A percentile compares a stretch with the other conserved stretches of the same genome.
Conservation (phyloP, 2,888 invertebrate species). For the Helicoverpa assulta region DNA sequence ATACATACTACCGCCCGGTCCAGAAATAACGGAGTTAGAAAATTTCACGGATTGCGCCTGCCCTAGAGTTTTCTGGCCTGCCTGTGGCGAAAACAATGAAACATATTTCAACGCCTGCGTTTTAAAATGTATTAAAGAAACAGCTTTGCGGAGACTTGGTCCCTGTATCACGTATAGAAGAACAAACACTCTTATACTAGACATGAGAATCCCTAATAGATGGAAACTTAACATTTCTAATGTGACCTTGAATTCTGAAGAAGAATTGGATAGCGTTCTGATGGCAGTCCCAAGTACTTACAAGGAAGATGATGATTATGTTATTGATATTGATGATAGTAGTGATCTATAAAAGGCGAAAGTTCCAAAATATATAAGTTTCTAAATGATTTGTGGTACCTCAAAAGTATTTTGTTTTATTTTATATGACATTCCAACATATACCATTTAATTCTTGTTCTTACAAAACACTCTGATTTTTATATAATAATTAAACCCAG, state of each 20-base stretch:
- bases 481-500: too few species aligned
- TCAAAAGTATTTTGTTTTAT: background rate
- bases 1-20: constrained; percentile 7
- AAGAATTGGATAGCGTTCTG: background rate
- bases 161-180: constrained; percentile 68
- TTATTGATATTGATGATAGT: background rate
- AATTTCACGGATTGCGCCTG: constrained; percentile 37
- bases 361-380: background rate
- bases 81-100: constrained; percentile 55
- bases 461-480: too few species aligned
- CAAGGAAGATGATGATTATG: background rate
- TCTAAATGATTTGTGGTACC: background rate
- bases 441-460: too few species aligned
- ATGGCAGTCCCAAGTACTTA: background rate
- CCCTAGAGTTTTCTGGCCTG: constrained; percentile 70
- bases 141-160: constrained; percentile 49
- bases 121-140: constrained; percentile 58
- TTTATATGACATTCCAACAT: background rate
- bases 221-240: background rate
- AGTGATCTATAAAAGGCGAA: background rate
- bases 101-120: constrained; percentile 71
- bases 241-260: background rate
- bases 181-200: background rate
- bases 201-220: constrained; percentile 17
- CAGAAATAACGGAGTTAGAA: background rate